phyloP scores from a whole-genome alignment of 1,140 invertebrate genomes.

The Galleria mellonella region DNA sequence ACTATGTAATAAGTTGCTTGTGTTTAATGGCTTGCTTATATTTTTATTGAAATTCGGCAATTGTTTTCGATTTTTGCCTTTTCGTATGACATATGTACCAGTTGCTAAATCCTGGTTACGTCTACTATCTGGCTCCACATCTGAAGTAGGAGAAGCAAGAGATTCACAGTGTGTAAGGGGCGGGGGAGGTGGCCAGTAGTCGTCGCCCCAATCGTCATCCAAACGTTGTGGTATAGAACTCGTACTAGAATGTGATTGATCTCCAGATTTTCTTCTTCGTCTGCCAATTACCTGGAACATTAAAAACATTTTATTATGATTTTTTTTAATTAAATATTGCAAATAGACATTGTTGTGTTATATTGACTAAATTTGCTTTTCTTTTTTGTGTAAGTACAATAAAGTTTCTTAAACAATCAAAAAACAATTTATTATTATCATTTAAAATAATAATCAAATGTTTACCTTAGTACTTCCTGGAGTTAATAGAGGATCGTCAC shows the following conservation, averaged over 20 bases:
- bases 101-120: slow-evolving; percentile 76
- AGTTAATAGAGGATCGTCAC: slow-evolving; percentile 79
- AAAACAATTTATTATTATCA: too few species aligned
- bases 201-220: slow-evolving; percentile 70
- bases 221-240: slow-evolving; percentile 75
- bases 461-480: slow-evolving; percentile 84
- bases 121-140: slow-evolving; percentile 74
- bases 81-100: slow-evolving; percentile 84
- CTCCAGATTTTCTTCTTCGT: slow-evolving; percentile 76
- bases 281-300: slow-evolving; percentile 74
- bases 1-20: slow-evolving; percentile 55
- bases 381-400: too few species aligned
- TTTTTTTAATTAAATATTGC: too few species aligned
- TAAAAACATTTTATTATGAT: neutral
- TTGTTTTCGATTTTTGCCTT: slow-evolving; percentile 75
- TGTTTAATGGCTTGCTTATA: slow-evolving; percentile 58
- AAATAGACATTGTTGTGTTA: too few species aligned
- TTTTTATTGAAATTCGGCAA: slow-evolving; percentile 67
- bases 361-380: too few species aligned
- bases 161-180: slow-evolving; percentile 77
- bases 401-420: too few species aligned
- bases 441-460: slow-evolving; percentile 13
- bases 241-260: slow-evolving; percentile 75
- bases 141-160: slow-evolving; percentile 80
- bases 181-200: slow-evolving; percentile 81